Base-by-base conservation (phyloP, 2,888 invertebrate genomes). In the Rotaria socialis region DNA sequence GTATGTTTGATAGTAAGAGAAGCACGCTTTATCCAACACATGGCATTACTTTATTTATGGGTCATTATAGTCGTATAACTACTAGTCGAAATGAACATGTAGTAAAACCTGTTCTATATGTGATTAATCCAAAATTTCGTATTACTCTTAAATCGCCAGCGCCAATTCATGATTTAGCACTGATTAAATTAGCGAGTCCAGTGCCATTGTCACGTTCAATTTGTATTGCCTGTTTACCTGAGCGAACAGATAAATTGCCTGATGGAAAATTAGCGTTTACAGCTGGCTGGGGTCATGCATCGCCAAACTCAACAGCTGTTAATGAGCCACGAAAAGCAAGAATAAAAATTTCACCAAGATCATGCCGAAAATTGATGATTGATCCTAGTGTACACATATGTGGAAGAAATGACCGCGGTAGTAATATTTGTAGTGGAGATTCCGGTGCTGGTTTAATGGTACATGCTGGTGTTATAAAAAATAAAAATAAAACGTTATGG, bases 341-440 rank as follows among this genome's bases (percentile, higher is more conserved):
- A 41, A 2, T 55, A 27, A 84, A 47, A 35, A 41, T 84, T n/a
- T 2, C 52, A 19, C 50, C 84, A 7, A 55, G 6, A 47, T 52
- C 52, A 27, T 84, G 52, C 19, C 35, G 41, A 55, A n/a, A 35
- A 41, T 55, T 84, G 14, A 41, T 47, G 56, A 55, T 84, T 10
- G 24, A 84, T 55, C 35, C 7, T 35, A 10, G 4, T 47, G 0
- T 80, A 11, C 80, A 80, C n/a, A 35, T 84, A 52, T 84, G 84
- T 84, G 84, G 55, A 22, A 19, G 56, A 84, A 84, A 55, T 84
- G 84, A 84, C 0, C 19, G 14, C 24, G 84, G 84, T 2, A 84
- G 55, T 55, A 84, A 56, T n/a, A 84, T 84, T 35, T 84, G 84
- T 41, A 41, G 41, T 47, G 84, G 84, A 55, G 84, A 84, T 55